Evolutionary conservation across 64 coral and sea anemone genomes (phyloP), one percentile per base, ranked within the genome.

Genomic region (Anthopleura sola): DNA sequence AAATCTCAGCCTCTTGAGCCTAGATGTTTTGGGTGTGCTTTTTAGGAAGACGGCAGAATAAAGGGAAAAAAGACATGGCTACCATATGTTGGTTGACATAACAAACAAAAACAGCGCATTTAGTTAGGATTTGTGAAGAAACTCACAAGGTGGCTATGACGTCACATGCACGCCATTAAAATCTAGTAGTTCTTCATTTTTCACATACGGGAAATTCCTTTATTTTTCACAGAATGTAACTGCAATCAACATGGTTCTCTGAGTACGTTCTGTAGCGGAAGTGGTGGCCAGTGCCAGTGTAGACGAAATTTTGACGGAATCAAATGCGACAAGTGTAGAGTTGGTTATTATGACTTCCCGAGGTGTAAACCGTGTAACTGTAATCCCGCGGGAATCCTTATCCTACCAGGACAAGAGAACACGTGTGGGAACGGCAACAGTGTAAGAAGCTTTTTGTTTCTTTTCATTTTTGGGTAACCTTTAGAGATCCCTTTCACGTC

Each of bases 211-310:
- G n/a, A n/a, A n/a, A n/a, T n/a, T 6, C 28, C 12, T 29, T 71
- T 71, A 2, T 16, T 71, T 24, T 38, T 36, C 49, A 75, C 76
- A 99, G 97, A 89, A 31, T 99, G 97, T 60, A 83, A 85, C 16
- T 99, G 97, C 29, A 92, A 92, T 56, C 57, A 37, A 23, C 87
- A 75, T 32, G 97, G 97, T 9, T 94, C 97, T 55, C 81, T 99
- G 0, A 94, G 97, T 71, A 83, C 64, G 58, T 99, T 99, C 38
- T 99, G 97, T 74, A 84, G 92, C 29, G 34, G 87, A 81, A 86
- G 89, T 49, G 89, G 84, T 21, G 97, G 97, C 0, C 97, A 99
- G 58, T 99, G 97, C 60, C 97, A 99, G 75, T 99, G 97, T 54
- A 68, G 90, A 57, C 36, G 83, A 53, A 89, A 87, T 29, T 99